phyloP scores from a whole-genome alignment of 1,140 invertebrate species.

The Piezodorus guildinii region DNA sequence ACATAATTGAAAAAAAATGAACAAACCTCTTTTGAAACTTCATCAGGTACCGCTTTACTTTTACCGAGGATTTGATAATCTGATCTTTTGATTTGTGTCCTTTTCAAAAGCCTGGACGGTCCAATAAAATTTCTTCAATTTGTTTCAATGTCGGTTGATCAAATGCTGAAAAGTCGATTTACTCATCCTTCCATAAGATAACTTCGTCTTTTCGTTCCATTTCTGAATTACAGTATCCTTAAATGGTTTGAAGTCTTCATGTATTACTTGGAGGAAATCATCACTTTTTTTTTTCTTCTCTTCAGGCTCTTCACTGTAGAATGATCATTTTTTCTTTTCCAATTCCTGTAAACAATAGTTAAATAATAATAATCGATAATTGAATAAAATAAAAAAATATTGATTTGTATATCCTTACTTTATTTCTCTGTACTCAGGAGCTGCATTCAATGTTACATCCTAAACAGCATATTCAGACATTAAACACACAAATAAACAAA shows the following conservation, averaged over 20 bases:
- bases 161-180: conserved; percentile 50
- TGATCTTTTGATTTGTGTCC: conserved; percentile 69
- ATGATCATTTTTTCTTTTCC: conserved; percentile 31
- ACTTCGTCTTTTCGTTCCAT: conserved; percentile 82
- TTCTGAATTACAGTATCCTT: conserved; percentile 71
- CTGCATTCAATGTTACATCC: conserved; percentile 45
- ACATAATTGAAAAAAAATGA: not conserved
- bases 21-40: not conserved
- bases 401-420: conserved; percentile 17
- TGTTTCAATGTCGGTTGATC: conserved; percentile 70
- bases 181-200: conserved; percentile 46
- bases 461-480: conserved; percentile 35
- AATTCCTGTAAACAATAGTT: conserved; percentile 19
- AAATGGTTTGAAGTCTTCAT: conserved; percentile 54
- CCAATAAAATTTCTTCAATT: conserved; percentile 71
- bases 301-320: conserved; percentile 35
- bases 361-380: conserved; percentile 27
- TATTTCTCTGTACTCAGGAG: conserved; percentile 49
- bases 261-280: conserved; percentile 52
- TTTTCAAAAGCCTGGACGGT: conserved; percentile 61
- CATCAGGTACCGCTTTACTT: conserved; percentile 29
- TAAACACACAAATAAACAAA: not conserved
- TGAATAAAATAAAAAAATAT: conserved; percentile 14
- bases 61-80: conserved; percentile 61
- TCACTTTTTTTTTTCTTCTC: conserved; percentile 43